Base-by-base conservation (phyloP, 1,140 invertebrate species). In the Ericerus pela region DNA sequence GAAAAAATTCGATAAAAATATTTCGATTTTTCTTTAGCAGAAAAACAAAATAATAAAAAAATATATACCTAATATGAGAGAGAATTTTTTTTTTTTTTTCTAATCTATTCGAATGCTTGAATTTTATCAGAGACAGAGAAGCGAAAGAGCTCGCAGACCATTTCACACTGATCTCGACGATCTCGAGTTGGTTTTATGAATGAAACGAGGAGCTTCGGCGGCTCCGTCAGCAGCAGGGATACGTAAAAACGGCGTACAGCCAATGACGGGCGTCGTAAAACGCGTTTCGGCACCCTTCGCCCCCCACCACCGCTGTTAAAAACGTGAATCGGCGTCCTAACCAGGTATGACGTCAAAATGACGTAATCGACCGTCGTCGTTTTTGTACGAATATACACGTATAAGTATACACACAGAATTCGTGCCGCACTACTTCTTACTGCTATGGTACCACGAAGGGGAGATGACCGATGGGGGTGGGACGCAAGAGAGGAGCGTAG, bases 161-260 rank as follows among this genome's bases (percentile, higher is more conserved):
- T 47, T 47, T 24, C 41, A 47, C 41, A 47, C 41, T 47, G 41
- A 47, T 47, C 41, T 47, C 41, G 2, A 24, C 41, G 22, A 47
- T 47, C 41, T 47, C 41, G 41, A 47, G 10, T 47, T 24, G 26
- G 41, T 47, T 47, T 47, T 47, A 47, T 47, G 41, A 47, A 47
- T 47, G 41, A 47, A 47, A 47, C 22, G 18, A 47, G 41, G 41
- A 18, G 41, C 41, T 47, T 47, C 41, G 22, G 41, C 41, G 41
- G n/a, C 26, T 24, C 10, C 16, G 20, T 6, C 18, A 20, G 10
- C 20, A 5, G 12, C 14, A 24, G 16, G 20, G 41, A 16, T 10
- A n/a, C n/a, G 41, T 47, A 18, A 14, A 24, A 16, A 4, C 20
- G 8, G 26, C 16, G 12, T 8, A 22, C 41, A 16, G 16, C 41